These are phyloP conservation scores for Hippasteria phrygiana DNA, from an alignment of 53 echinoderm and acorn worm species.

Conservation along the genomic window DNA sequence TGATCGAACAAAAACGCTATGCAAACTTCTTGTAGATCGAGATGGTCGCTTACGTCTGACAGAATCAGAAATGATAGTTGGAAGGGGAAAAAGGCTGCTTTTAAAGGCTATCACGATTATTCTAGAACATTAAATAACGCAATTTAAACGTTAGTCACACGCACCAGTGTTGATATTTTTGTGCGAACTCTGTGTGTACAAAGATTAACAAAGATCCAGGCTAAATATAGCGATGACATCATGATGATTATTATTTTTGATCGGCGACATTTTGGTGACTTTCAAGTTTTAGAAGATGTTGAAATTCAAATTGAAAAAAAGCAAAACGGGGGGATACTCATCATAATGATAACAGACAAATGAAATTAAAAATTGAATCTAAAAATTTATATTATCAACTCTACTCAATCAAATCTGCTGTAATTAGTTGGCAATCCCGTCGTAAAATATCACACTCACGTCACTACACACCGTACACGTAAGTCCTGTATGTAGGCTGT, in stretches of 20 bases:
- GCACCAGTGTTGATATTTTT: not conserved
- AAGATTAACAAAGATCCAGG: not conserved
- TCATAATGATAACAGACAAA: not conserved
- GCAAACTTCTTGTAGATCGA: not conserved
- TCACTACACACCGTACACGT: too few relatives aligned
- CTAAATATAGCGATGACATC: constrained; percentile 58
- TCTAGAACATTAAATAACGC: not conserved
- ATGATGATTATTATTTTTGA: constrained; percentile 51
- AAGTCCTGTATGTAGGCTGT: too few relatives aligned
- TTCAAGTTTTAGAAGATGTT: not conserved
- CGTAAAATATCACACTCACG: too few relatives aligned
- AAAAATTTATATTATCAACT: too few relatives aligned
- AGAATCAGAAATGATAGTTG: not conserved
- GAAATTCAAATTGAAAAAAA: not conserved
- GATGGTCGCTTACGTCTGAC: not conserved
- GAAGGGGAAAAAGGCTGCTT: not conserved
- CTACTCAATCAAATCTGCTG: too few relatives aligned
- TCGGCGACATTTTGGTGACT: constrained; percentile 56
- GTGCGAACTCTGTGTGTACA: not conserved
- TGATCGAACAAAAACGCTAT: not conserved
- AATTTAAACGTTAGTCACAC: not conserved
- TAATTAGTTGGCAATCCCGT: too few relatives aligned
- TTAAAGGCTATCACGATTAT: constrained; percentile 14
- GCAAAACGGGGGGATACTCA: not conserved
- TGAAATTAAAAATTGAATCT: not conserved